Percentiles rank a stretch among this genome's conserved stretches.
Evolutionary conservation across 2,888 invertebrate species (phyloP).

Genomic region (Perizoma affinitatum): DNA sequence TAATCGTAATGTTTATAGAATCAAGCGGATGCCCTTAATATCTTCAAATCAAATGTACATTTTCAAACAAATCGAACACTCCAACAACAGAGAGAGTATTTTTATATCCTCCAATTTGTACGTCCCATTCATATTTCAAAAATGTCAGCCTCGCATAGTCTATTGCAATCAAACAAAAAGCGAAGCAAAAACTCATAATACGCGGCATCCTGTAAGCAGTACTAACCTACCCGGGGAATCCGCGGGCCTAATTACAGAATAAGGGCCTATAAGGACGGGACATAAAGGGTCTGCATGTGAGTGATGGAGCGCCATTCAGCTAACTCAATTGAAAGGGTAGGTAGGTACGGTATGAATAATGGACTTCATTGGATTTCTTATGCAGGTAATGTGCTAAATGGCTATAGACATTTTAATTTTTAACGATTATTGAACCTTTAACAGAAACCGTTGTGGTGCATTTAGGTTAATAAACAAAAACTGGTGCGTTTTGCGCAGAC

Average conservation of each 20-base stretch:
- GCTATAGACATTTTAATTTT: slow-evolving; percentile 20
- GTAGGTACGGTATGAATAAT: slow-evolving; percentile 52
- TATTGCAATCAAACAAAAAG: slow-evolving; percentile 43
- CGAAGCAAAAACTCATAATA: slow-evolving; percentile 54
- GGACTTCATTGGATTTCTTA: slow-evolving; percentile 61
- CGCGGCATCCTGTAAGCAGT: slow-evolving; percentile 61
- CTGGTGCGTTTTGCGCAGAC: no score
- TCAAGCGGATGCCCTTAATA: no score
- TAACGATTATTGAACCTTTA: neutral
- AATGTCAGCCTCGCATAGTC: slow-evolving; percentile 19
- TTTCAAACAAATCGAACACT: slow-evolving; percentile 5
- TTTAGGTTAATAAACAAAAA: neutral
- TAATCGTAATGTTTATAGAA: no score
- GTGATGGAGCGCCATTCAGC: slow-evolving; percentile 74
- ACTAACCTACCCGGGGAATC: slow-evolving; percentile 48
- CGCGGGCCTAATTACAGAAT: slow-evolving; percentile 72
- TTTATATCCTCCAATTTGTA: slow-evolving; percentile 20
- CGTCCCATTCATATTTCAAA: slow-evolving; percentile 23
- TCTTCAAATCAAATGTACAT: no score
- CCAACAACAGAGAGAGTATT: slow-evolving; percentile 22
- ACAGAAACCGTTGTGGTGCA: neutral
- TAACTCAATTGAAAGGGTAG: slow-evolving; percentile 73
- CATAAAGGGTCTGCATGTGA: slow-evolving; percentile 63
- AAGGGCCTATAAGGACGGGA: slow-evolving; percentile 54
- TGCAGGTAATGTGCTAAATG: slow-evolving; percentile 58